Evolutionary conservation across 2,888 invertebrate species (phyloP).

Genomic region (Tachina lurida): DNA sequence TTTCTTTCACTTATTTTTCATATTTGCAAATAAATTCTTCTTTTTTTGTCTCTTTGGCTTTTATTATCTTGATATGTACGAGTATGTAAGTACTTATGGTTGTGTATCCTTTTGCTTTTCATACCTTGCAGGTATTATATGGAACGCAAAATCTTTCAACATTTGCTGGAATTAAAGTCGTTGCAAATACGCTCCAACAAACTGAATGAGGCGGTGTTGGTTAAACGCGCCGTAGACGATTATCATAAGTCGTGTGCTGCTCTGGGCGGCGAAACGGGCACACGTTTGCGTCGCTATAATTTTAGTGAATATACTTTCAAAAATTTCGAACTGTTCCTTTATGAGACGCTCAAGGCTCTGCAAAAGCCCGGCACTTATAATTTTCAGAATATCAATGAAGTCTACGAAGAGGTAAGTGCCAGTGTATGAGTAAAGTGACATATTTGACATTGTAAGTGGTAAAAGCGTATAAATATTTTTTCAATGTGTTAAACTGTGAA

Average conservation of each 20-base stretch:
- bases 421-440: neutral
- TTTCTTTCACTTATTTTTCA: conserved; percentile 30
- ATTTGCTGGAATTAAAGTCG: conserved; percentile 94
- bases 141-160: conserved; percentile 96
- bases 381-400: conserved; percentile 86
- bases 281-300: conserved; percentile 85
- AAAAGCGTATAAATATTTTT: conserved; percentile 8
- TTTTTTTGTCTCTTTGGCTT: conserved; percentile 25
- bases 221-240: conserved; percentile 93
- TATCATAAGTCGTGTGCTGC: conserved; percentile 90
- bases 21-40: conserved; percentile 32
- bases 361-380: conserved; percentile 88
- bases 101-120: conserved; percentile 23
- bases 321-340: conserved; percentile 94
- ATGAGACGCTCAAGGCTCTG: conserved; percentile 91
- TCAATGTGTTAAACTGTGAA: conserved; percentile 26
- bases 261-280: conserved; percentile 84
- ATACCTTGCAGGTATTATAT: conserved; percentile 89
- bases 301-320: conserved; percentile 88
- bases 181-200: conserved; percentile 95
- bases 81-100: neutral
- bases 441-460: conserved; percentile 13
- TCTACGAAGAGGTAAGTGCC: conserved; percentile 86
- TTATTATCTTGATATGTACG: conserved; percentile 14
- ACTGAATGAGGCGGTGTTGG: conserved; percentile 93